phyloP scores from a whole-genome alignment of 2,888 invertebrate species.

The Rugalucina vietnamica region DNA sequence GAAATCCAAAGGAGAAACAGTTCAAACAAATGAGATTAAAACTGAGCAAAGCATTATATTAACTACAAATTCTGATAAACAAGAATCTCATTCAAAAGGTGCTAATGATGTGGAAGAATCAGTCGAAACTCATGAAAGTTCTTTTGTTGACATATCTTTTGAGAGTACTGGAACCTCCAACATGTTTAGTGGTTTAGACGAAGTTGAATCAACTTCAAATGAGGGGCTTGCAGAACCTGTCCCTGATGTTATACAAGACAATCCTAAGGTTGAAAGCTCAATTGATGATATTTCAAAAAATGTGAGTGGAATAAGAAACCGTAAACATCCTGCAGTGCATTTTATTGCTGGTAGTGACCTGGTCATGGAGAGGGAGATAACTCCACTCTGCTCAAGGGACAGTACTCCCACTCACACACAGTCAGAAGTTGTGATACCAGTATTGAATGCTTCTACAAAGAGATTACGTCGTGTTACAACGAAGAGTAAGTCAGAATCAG shows the following conservation, averaged over 20 bases:
- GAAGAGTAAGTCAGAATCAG: constrained; percentile 37
- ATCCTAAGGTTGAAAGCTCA: neutral
- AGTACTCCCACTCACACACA: constrained; percentile 60
- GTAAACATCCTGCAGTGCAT: constrained; percentile 34
- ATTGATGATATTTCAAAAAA: neutral
- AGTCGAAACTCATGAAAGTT: neutral
- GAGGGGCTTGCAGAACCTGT: neutral
- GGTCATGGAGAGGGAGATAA: constrained; percentile 52
- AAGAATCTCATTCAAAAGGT: constrained; percentile 1
- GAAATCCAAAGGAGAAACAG: neutral
- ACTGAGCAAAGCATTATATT: neutral
- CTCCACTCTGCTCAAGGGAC: constrained; percentile 61
- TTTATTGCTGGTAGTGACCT: constrained; percentile 50
- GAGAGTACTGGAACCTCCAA: neutral
- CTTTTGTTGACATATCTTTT: constrained; percentile 22
- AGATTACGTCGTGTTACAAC: constrained; percentile 12
- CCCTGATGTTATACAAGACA: neutral
- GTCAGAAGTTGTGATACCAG: constrained; percentile 51
- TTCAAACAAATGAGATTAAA: neutral
- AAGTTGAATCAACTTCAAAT: neutral
- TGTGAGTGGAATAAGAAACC: neutral
- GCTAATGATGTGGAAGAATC: neutral
- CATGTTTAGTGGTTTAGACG: neutral
- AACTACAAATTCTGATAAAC: neutral
- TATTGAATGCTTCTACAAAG: neutral